Percentiles rank a stretch among this genome's conserved stretches.
Evolutionary conservation across 2,113 vertebrate species (phyloP).

Genomic region (Chionis minor): DNA sequence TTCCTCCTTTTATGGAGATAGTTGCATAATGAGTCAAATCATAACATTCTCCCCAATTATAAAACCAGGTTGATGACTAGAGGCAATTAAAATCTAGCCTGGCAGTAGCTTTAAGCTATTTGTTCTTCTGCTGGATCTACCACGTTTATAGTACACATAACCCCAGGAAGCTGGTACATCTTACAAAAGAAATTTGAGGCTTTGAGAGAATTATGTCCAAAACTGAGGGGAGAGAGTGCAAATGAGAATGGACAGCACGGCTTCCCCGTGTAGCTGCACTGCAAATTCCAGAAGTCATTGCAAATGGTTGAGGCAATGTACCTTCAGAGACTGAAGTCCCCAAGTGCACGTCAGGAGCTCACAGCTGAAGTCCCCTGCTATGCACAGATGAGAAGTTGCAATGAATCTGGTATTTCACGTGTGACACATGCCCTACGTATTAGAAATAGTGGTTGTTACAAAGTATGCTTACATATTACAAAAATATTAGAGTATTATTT

Average conservation of each 20-base stretch:
- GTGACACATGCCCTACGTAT: background rate
- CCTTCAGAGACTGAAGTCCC: background rate
- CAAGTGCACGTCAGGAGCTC: background rate
- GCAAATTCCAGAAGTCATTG: background rate
- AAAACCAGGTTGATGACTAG: background rate
- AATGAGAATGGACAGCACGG: background rate
- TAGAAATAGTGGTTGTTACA: background rate
- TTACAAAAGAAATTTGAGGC: background rate
- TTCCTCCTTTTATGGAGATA: slow-evolving; percentile 35
- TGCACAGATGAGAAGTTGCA: background rate
- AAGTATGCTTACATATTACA: background rate
- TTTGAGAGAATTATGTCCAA: background rate
- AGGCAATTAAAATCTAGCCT: background rate
- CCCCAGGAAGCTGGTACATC: background rate
- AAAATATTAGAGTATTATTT: background rate
- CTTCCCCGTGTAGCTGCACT: background rate
- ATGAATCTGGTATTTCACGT: background rate
- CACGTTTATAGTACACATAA: background rate
- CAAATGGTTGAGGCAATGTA: background rate
- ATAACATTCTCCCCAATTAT: background rate
- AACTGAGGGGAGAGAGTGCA: background rate
- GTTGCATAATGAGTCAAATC: background rate
- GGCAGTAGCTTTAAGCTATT: background rate
- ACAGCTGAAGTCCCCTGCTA: background rate
- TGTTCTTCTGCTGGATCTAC: background rate